Conservation (phyloP, 2,113 vertebrate species). For the Stigmatopora argus region DNA sequence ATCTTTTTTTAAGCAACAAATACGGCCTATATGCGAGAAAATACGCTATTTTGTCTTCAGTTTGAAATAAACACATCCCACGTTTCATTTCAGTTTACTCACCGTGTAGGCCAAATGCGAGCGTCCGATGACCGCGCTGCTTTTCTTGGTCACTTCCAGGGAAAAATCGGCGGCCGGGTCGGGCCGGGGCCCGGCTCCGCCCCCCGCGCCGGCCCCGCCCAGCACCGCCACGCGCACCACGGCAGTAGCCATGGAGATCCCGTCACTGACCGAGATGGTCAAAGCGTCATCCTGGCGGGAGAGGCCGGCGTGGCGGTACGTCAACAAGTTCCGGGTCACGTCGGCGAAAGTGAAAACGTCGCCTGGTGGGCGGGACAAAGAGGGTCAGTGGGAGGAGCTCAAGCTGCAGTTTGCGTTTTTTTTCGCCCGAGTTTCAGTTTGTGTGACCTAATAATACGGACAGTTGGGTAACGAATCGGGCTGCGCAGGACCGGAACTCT, state of each 20-base stretch:
- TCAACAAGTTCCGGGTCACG: constrained; percentile 74
- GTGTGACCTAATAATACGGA: too few species aligned
- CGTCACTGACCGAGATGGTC: constrained; percentile 85
- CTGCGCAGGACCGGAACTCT: too few species aligned
- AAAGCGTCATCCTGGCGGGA: constrained; percentile 75
- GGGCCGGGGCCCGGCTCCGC: constrained; percentile 62
- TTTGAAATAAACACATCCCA: too few species aligned
- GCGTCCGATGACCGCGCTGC: constrained; percentile 75
- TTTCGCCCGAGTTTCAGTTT: too few species aligned
- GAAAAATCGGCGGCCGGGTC: constrained; percentile 73
- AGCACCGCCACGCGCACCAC: constrained; percentile 78
- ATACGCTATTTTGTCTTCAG: too few species aligned
- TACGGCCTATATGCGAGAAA: too few species aligned
- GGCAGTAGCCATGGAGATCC: constrained; percentile 69
- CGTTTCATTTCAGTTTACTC: constrained; percentile 42
- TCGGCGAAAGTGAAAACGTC: constrained; percentile 87
- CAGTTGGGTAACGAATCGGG: too few species aligned
- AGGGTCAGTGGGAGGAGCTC: neutral
- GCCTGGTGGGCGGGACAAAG: constrained; percentile 62
- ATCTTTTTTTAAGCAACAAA: too few species aligned
- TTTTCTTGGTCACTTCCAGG: constrained; percentile 76
- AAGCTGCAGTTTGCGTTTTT: neutral
- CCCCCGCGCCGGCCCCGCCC: constrained; percentile 43
- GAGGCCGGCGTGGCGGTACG: constrained; percentile 80
- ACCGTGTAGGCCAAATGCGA: constrained; percentile 83